phyloP scores from a whole-genome alignment of 2,113 vertebrate genomes.

The Coturnix japonica region DNA sequence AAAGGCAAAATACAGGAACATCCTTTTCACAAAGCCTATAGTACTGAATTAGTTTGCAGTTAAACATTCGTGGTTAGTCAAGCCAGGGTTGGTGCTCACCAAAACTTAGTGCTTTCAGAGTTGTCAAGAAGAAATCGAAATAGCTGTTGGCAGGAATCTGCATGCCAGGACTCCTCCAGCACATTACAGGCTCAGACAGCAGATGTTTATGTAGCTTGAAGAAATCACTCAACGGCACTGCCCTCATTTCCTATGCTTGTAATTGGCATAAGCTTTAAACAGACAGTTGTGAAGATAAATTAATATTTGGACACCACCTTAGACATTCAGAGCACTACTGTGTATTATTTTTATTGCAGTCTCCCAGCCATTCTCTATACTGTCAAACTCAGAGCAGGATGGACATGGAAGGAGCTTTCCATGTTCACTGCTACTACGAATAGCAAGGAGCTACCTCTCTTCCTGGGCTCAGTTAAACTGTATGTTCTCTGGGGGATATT shows the following conservation, averaged over 20 bases:
- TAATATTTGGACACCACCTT: not conserved
- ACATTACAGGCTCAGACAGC: slow-evolving; percentile 8
- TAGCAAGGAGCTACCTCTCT: not conserved
- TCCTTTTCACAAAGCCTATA: not conserved
- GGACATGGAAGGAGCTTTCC: not conserved
- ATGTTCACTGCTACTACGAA: not conserved
- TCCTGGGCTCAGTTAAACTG: not conserved
- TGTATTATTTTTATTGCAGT: not conserved
- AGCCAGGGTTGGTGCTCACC: not conserved
- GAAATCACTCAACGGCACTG: not conserved
- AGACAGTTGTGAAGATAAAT: not conserved
- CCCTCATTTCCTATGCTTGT: not conserved
- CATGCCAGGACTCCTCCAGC: not conserved
- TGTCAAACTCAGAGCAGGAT: not conserved
- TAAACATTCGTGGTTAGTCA: slow-evolving; percentile 1
- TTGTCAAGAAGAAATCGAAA: slow-evolving; percentile 3
- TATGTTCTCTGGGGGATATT: not conserved
- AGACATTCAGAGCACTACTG: not conserved
- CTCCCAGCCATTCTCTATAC: not conserved
- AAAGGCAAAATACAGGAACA: not conserved
- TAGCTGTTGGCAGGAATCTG: not conserved
- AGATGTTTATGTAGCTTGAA: not conserved
- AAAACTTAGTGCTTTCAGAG: not conserved
- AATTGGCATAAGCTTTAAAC: not conserved
- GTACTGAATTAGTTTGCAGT: not conserved